Evolutionary conservation across 2,888 invertebrate genomes (phyloP).

Genomic region (Magallana nippona): DNA sequence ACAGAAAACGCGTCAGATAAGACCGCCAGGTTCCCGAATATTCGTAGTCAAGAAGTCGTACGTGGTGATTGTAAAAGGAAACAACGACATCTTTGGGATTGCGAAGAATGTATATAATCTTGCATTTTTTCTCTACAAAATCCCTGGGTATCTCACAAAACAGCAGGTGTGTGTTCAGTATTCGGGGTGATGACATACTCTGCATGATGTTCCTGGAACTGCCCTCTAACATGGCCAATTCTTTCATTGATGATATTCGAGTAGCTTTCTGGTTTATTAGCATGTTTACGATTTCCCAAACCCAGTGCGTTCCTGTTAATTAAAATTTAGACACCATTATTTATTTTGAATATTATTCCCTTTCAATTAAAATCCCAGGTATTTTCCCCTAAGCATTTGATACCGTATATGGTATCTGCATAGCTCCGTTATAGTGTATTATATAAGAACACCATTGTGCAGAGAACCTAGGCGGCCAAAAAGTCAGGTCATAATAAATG

Average conservation of each 20-base stretch:
- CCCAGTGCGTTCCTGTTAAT: conserved; percentile 54
- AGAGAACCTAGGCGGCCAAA: neutral
- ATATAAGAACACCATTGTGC: neutral
- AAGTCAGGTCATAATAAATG: conserved; percentile 19
- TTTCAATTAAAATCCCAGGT: no score
- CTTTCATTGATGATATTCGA: conserved; percentile 46
- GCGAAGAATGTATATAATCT: conserved; percentile 49
- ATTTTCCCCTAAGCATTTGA: no score
- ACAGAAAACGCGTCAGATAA: conserved; percentile 46
- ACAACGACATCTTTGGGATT: conserved; percentile 53
- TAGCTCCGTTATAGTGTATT: neutral
- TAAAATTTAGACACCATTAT: neutral
- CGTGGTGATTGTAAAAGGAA: conserved; percentile 53
- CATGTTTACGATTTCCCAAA: conserved; percentile 51
- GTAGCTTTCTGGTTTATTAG: neutral
- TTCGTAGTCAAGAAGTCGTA: conserved; percentile 50
- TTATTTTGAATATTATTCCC: neutral
- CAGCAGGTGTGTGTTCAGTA: conserved; percentile 47
- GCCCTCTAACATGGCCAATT: conserved; percentile 51
- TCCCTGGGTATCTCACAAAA: conserved; percentile 44
- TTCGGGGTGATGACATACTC: conserved; percentile 44
- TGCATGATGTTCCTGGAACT: conserved; percentile 48
- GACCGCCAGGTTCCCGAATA: conserved; percentile 47
- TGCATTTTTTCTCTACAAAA: conserved; percentile 44
- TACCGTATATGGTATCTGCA: no score